These are phyloP conservation scores for Tetheella fluctuosa DNA, from an alignment of 2,888 invertebrate genomes.

Conservation along the genomic window DNA sequence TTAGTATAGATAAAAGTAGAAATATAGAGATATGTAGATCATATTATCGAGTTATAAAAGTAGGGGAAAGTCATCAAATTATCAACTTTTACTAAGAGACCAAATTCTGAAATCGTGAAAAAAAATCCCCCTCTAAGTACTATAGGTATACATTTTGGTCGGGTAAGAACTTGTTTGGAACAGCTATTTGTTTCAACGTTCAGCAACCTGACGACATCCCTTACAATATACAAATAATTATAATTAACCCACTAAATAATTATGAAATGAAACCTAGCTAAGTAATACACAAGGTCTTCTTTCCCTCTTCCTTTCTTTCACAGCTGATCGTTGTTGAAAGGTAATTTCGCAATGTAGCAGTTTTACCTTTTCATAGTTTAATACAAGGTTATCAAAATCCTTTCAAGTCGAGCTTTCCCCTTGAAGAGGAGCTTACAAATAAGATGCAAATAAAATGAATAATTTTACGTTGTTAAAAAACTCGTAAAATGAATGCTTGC, in stretches of 20 bases:
- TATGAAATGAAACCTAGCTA: neutral
- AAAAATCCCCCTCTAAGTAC: no score
- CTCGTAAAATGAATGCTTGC: no score
- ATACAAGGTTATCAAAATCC: neutral
- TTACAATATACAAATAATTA: neutral
- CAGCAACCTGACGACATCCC: neutral
- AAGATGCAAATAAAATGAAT: no score
- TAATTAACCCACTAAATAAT: neutral
- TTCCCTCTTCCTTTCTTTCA: neutral
- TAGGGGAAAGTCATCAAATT: no score
- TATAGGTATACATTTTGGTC: no score
- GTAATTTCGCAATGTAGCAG: neutral
- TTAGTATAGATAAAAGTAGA: no score
- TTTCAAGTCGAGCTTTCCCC: neutral
- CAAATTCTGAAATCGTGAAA: no score
- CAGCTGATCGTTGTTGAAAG: neutral
- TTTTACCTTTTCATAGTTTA: neutral
- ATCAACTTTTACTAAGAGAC: no score
- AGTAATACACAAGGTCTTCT: neutral
- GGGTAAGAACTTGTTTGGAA: neutral
- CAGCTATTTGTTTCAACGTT: neutral
- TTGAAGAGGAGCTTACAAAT: no score
- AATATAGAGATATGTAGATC: no score
- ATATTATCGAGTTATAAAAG: no score
- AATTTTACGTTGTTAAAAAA: no score